A percentile compares a stretch with the other conserved stretches of the same genome.
phyloP scores from a whole-genome alignment of 2,113 vertebrate species.

The Eonycteris spelaea region DNA sequence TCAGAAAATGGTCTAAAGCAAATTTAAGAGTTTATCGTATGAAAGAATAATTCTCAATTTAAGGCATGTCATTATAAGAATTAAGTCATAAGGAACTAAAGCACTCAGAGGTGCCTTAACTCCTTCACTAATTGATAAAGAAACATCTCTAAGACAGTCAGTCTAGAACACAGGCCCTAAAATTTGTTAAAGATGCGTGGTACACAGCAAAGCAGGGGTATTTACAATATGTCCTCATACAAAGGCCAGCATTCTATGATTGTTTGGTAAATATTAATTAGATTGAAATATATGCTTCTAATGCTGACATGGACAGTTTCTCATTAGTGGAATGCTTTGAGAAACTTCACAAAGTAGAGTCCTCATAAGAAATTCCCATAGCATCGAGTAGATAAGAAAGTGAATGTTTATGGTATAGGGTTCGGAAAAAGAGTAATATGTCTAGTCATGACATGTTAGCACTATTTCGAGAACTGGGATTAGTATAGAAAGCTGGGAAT shows the following conservation, averaged over 20 bases:
- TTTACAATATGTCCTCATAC: neutral
- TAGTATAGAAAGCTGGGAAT: neutral
- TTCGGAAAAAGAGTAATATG: neutral
- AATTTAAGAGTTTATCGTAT: neutral
- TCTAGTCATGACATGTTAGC: slow-evolving; percentile 15
- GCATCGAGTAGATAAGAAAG: slow-evolving; percentile 18
- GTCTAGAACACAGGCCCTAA: neutral
- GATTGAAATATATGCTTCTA: neutral
- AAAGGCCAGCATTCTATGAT: neutral
- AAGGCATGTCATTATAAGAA: neutral
- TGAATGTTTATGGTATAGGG: slow-evolving; percentile 26
- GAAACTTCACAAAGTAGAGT: slow-evolving; percentile 1
- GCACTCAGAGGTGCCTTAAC: neutral
- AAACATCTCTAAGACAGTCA: neutral
- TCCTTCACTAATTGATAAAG: neutral
- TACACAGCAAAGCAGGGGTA: neutral
- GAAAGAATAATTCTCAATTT: neutral
- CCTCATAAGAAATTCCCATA: slow-evolving; percentile 50
- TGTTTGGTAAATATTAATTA: slow-evolving; percentile 7
- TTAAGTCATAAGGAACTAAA: neutral
- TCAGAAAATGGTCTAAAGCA: neutral
- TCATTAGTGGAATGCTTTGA: slow-evolving; percentile 42
- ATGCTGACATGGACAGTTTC: neutral
- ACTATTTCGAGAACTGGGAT: slow-evolving; percentile 45
- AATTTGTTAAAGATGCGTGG: neutral